Evolutionary conservation across 1,140 invertebrate species (phyloP), one percentile per base, ranked within the genome.

Genomic region (Atta texana): DNA sequence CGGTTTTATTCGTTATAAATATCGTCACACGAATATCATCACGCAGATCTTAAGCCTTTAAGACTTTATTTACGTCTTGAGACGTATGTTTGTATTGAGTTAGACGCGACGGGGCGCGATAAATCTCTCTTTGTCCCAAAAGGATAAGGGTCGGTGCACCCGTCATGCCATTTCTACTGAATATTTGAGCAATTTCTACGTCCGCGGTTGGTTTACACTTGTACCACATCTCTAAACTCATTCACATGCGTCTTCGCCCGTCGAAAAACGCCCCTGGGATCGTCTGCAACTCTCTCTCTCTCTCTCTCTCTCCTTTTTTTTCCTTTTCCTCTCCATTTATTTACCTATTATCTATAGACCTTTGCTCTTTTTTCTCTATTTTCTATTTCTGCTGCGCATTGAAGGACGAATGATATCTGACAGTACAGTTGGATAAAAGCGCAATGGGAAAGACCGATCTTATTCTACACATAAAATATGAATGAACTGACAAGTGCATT

Each of bases 391-490:
- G 69, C n/a, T 21, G 39, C n/a, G 28, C 69, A 55, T 74, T 71
- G 55, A 74, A 84, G 28, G 68, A 39, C 39, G 55, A 55, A 10
- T 84, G 80, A 84, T 84, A 82, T 61, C 55, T 55, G 66, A 61
- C 55, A 75, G 80, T 81, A 84, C 55, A 49, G 69, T 63, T 4
- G 18, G 24, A 59, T 82, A 72, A 59, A 72, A 24, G 80, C 34
- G 80, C 34, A 34, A 16, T 44, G 55, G 8, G 8, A 18, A 59
- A 51, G 55, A 74, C 14, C 18, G 69, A 28, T 2, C 69, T 74
- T 10, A 44, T n/a, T 75, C 39, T n/a, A 71, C 10, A 55, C 18
- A 63, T 84, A 84, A 82, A 84, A 84, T 84, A 84, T 75, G 80
- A 84, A 84, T 75, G 69, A 84, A 24, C 53, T 18, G 51, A 24